phyloP scores from a whole-genome alignment of 2,797 vertebrate species.

The Tokudaia tokunoshimensis region DNA sequence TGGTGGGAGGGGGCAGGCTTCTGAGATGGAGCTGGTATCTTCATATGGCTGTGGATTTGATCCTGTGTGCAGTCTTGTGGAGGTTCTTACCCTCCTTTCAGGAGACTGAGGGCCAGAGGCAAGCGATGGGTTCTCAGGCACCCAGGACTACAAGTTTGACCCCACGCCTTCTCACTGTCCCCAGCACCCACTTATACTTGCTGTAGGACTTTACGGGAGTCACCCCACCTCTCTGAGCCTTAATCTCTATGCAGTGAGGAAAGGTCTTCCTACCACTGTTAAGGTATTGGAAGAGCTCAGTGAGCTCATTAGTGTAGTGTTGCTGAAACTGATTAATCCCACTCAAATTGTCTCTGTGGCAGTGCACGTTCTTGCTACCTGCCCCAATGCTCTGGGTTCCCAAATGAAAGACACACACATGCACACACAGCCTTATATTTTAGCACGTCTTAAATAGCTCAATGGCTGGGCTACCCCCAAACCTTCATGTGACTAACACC shows the following conservation, averaged over 20 bases:
- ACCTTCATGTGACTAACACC: not conserved
- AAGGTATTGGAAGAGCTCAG: not conserved
- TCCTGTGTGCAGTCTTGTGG: not conserved
- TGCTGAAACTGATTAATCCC: not conserved
- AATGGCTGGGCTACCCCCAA: not conserved
- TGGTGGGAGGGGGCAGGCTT: not conserved
- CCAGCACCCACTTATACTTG: not conserved
- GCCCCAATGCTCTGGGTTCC: too few species aligned
- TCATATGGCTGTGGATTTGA: not conserved
- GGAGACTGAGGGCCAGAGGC: not conserved
- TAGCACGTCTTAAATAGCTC: not conserved
- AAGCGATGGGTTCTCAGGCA: not conserved
- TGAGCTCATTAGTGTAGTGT: not conserved
- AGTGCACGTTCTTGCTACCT: too few species aligned
- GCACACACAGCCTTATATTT: not conserved
- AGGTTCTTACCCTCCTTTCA: not conserved
- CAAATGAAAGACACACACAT: too few species aligned
- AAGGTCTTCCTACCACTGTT: conserved; percentile 19
- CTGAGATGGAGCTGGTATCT: not conserved
- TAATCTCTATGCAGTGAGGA: not conserved
- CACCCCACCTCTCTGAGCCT: not conserved
- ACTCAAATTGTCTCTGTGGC: not conserved
- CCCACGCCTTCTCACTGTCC: not conserved
- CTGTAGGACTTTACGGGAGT: not conserved
- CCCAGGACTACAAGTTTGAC: not conserved